These are phyloP conservation scores for Heliocidaris tuberculata DNA, from an alignment of 35 echinoderm and acorn worm species.

Conservation along the genomic window DNA sequence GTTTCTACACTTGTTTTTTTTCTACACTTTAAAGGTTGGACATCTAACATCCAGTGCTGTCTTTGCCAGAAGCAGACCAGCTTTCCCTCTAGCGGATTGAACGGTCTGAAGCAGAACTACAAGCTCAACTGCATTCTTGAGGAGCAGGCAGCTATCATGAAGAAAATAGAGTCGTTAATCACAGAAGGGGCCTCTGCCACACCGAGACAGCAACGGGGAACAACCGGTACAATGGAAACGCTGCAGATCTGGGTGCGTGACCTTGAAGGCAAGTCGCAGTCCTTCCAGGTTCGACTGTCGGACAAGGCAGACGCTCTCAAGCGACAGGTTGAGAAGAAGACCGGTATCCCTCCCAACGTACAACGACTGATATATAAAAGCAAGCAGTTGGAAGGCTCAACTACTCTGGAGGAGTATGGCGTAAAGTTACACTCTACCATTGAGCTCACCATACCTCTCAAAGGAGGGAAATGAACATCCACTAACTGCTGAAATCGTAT, in stretches of 20 bases:
- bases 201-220: not conserved
- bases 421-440: not conserved
- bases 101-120: not conserved
- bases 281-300: not conserved
- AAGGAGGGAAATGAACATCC: not conserved
- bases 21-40: not conserved
- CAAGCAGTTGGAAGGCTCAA: not conserved
- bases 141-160: not conserved
- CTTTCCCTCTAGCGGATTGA: not conserved
- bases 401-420: not conserved
- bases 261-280: slow-evolving; percentile 23
- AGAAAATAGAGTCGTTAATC: not conserved
- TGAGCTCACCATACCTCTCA: not conserved
- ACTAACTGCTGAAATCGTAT: no score
- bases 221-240: not conserved
- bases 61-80: not conserved
- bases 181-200: not conserved
- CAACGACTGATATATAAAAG: not conserved
- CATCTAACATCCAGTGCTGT: not conserved
- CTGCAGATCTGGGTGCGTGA: not conserved
- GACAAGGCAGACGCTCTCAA: not conserved
- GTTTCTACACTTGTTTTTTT: not conserved
- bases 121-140: not conserved
- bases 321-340: not conserved
- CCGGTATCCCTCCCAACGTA: not conserved